Base-by-base conservation (phyloP, 2,797 vertebrate genomes). In the Antennarius maculatus region DNA sequence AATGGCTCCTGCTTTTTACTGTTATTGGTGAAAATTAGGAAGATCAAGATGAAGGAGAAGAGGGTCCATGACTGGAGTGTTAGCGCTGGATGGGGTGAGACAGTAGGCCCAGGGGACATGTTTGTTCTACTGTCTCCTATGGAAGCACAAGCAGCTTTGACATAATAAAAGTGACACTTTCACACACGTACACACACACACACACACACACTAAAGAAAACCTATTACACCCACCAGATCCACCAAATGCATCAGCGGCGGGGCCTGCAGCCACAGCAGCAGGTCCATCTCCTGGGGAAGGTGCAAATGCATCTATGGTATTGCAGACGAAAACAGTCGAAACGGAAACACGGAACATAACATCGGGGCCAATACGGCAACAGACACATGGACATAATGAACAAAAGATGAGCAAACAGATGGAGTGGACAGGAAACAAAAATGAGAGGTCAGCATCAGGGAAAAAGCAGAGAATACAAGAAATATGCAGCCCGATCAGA, bases 221-320 rank as follows among this genome's bases (percentile, higher is more conserved):
- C 70, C 69, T 66, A 55, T 82, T 74, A 81, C 76, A 99, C 97
- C 96, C 96, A 99, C 97, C 97, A 96, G 97, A 96, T 97, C 97
- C 97, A 93, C 94, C 95, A 92, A 96, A 98, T 85, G 95, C 96
- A 96, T 99, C 97, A 91, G 97, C 93, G 88, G 96, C 97, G 66
- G 96, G 95, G 82, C 94, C 92, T 76, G 95, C 94, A 83, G 96
- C 96, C 90, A 93, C 95, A 80, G 94, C 90, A 86, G 94, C 93
- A 84, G 96, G 94, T 93, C 95, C 95, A 81, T 99, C 97, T 91
- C 95, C 96, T 83, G 97, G 97, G 93, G 97, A 98, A 91, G 96
- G 94, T 91, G 97, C 97, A 96, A 99, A 99, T 82, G 96, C 96
- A 93, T 98, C 97, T 99, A 94, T 88, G 91, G 91, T 90, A 94